A percentile compares a stretch with the other conserved stretches of the same genome.
Conservation (phyloP, 1,140 invertebrate species). For the Charaxes varanes region DNA sequence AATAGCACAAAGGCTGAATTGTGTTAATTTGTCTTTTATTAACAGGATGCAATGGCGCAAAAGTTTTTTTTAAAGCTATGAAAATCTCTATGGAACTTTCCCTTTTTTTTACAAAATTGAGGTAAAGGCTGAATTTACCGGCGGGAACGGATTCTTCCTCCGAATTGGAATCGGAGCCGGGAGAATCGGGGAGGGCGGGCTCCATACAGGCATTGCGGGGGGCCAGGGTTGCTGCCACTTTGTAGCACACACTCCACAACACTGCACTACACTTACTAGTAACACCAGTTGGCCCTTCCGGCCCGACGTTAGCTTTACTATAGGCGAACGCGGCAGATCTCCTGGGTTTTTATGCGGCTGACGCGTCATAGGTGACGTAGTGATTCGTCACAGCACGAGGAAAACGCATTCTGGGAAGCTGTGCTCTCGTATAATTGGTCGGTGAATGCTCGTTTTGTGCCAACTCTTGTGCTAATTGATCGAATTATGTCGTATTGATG, state of each 20-base stretch:
- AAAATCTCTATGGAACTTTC: too few species aligned
- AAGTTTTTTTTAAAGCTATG: too few species aligned
- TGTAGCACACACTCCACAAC: conserved; percentile 1
- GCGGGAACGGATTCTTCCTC: conserved; percentile 52
- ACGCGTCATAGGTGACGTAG: conserved; percentile 52
- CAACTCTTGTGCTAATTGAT: too few species aligned
- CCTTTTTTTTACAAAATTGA: too few species aligned
- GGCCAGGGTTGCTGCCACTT: conserved; percentile 40
- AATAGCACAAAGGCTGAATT: too few species aligned
- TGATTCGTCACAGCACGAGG: conserved; percentile 54
- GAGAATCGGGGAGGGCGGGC: conserved; percentile 31
- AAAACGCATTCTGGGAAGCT: conserved; percentile 68
- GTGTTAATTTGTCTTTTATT: too few species aligned
- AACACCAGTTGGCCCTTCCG: conserved; percentile 5
- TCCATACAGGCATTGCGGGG: conserved; percentile 63
- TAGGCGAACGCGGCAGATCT: conserved; percentile 32
- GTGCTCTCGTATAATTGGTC: conserved; percentile 14
- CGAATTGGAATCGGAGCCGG: conserved; percentile 34
- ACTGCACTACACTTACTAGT: conserved; percentile 2
- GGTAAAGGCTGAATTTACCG: too few species aligned
- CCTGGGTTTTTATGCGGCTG: conserved; percentile 43
- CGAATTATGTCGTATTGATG: too few species aligned
- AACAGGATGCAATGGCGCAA: too few species aligned
- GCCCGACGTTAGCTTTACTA: too few species aligned
- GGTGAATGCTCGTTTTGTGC: not conserved